A percentile compares a stretch with the other conserved stretches of the same genome.
Evolutionary conservation across 2,888 invertebrate species (phyloP).

Genomic region (Drosophila mercatorum): DNA sequence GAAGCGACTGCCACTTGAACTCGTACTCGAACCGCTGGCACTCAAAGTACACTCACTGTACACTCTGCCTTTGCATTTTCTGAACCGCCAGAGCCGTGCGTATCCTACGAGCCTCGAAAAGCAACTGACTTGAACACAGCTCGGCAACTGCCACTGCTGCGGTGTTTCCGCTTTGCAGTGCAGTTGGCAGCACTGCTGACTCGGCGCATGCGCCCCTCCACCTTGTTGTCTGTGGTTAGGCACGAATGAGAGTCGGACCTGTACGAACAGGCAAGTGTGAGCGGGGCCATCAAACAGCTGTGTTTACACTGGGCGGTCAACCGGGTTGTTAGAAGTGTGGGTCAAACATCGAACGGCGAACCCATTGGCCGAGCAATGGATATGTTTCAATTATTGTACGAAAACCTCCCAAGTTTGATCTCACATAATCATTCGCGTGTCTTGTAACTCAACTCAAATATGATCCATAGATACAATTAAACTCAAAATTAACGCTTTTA

Average conservation of each 20-base stretch:
- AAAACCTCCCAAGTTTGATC: conserved; percentile 18
- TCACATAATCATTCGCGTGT: conserved; percentile 26
- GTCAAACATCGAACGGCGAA: conserved; percentile 18
- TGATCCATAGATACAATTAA: not conserved
- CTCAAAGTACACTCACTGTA: conserved; percentile 43
- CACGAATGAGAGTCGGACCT: conserved; percentile 32
- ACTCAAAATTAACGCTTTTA: not conserved
- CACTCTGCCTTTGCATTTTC: conserved; percentile 52
- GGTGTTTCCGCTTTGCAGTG: conserved; percentile 55
- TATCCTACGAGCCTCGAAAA: conserved; percentile 83
- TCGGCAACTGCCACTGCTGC: conserved; percentile 21
- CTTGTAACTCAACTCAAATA: not conserved
- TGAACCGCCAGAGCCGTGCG: conserved; percentile 77
- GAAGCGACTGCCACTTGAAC: conserved; percentile 41
- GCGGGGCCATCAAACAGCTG: conserved; percentile 58
- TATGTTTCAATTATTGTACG: conserved; percentile 70
- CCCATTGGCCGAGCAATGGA: conserved; percentile 56
- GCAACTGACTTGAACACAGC: conserved; percentile 77
- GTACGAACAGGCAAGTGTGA: not conserved
- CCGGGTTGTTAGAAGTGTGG: conserved; percentile 19
- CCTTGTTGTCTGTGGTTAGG: conserved; percentile 78
- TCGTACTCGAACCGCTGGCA: conserved; percentile 51
- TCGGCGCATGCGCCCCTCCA: conserved; percentile 61
- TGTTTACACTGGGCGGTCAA: conserved; percentile 65
- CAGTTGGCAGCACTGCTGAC: conserved; percentile 55